phyloP scores from a whole-genome alignment of 2,888 invertebrate species.

The Drosophila demipolita region DNA sequence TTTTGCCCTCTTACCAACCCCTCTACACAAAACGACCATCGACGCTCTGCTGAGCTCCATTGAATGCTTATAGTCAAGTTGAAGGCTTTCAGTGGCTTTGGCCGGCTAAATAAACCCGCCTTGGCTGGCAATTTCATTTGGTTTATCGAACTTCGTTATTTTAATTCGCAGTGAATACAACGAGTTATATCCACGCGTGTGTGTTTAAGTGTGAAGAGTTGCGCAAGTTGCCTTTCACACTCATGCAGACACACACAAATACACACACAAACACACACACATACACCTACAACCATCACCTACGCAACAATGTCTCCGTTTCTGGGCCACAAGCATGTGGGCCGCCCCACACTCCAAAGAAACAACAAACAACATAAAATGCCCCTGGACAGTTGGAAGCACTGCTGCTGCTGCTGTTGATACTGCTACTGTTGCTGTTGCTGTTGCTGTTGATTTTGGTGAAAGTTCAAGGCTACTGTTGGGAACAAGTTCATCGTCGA shows the following conservation, averaged over 20 bases:
- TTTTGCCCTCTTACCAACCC: not conserved
- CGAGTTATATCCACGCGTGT: slow-evolving; percentile 24
- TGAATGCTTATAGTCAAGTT: slow-evolving; percentile 68
- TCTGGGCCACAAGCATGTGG: slow-evolving; percentile 65
- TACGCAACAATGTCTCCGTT: slow-evolving; percentile 18
- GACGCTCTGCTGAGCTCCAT: slow-evolving; percentile 35
- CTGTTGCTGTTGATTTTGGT: slow-evolving; percentile 33
- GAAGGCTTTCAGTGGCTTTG: slow-evolving; percentile 63
- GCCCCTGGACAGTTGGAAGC: slow-evolving; percentile 48
- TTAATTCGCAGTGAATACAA: slow-evolving; percentile 24
- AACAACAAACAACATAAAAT: slow-evolving; percentile 3
- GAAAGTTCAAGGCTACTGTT: slow-evolving; percentile 72
- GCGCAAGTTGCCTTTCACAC: slow-evolving; percentile 9
- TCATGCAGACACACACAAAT: slow-evolving; percentile 1
- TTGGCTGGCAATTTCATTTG: slow-evolving; percentile 69
- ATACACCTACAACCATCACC: slow-evolving; percentile 22
- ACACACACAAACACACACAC: not conserved
- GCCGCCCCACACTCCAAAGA: slow-evolving; percentile 18
- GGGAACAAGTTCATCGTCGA: slow-evolving; percentile 34
- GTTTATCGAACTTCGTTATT: slow-evolving; percentile 61
- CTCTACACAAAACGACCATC: not conserved
- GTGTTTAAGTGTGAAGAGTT: slow-evolving; percentile 10
- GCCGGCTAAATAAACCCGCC: slow-evolving; percentile 73
- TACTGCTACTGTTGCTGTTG: rapidly evolving
- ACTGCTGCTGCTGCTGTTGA: too few relatives aligned